These are phyloP conservation scores for Apaloderma vittatum DNA, from an alignment of 2,113 vertebrate species.

Conservation along the genomic window DNA sequence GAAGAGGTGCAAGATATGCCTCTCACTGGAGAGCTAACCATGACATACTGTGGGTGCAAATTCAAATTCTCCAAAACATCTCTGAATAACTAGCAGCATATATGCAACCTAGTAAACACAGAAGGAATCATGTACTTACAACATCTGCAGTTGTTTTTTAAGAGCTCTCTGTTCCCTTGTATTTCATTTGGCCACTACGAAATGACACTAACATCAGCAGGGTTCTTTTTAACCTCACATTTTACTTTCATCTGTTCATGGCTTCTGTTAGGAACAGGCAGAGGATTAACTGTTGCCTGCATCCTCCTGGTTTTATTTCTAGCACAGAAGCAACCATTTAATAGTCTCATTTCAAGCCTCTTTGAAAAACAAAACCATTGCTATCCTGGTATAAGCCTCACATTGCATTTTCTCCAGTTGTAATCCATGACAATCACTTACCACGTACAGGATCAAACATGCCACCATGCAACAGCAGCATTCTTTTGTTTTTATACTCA, in stretches of 20 bases:
- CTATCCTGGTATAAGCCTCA: background rate
- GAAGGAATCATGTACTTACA: background rate
- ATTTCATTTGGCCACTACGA: background rate
- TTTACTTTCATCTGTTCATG: background rate
- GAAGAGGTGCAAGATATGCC: background rate
- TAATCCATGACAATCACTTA: background rate
- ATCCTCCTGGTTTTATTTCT: background rate
- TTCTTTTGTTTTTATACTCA: background rate
- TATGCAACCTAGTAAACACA: background rate
- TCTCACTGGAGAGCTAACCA: background rate
- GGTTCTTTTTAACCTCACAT: background rate
- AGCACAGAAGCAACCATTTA: background rate
- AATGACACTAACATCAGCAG: background rate
- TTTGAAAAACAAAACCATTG: background rate
- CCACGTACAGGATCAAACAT: background rate
- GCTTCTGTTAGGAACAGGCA: background rate
- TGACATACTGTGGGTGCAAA: background rate
- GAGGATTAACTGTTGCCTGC: background rate
- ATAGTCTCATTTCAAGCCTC: background rate
- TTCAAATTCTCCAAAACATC: background rate
- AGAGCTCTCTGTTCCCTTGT: background rate
- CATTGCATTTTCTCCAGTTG: background rate
- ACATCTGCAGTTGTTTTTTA: background rate
- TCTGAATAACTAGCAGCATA: background rate
- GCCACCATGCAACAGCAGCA: rapidly evolving